Conservation (phyloP, 2,113 vertebrate species). For the Crotophaga sulcirostris region DNA sequence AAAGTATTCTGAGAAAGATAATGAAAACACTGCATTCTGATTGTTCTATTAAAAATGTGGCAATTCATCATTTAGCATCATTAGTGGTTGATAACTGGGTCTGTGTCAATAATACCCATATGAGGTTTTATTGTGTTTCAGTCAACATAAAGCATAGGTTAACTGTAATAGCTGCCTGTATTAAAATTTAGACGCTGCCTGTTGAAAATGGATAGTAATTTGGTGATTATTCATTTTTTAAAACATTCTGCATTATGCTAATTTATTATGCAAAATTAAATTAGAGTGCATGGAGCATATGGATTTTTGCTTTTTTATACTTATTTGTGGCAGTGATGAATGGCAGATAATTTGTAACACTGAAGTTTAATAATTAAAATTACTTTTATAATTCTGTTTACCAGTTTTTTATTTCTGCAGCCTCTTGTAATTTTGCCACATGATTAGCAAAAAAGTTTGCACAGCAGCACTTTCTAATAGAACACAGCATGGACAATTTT, state of each 20-base stretch:
- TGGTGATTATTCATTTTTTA: slow-evolving; percentile 60
- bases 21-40: slow-evolving; percentile 42
- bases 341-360: slow-evolving; percentile 65
- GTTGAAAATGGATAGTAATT: slow-evolving; percentile 40
- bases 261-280: slow-evolving; percentile 64
- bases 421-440: slow-evolving; percentile 68
- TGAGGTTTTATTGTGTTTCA: slow-evolving; percentile 44
- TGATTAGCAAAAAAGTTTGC: slow-evolving; percentile 77
- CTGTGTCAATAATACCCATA: slow-evolving; percentile 11
- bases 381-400: slow-evolving; percentile 76
- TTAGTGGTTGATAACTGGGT: slow-evolving; percentile 42
- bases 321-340: slow-evolving; percentile 65
- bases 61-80: slow-evolving; percentile 66
- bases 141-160: slow-evolving; percentile 36
- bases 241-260: slow-evolving; percentile 37
- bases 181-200: slow-evolving; percentile 46
- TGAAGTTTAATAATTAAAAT: slow-evolving; percentile 76
- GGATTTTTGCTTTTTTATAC: slow-evolving; percentile 36
- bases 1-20: slow-evolving; percentile 37
- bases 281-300: slow-evolving; percentile 27
- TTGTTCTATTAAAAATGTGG: slow-evolving; percentile 57
- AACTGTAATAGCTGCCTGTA: slow-evolving; percentile 7
- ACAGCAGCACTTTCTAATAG: slow-evolving; percentile 83
- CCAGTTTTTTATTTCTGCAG: slow-evolving; percentile 61
- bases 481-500: slow-evolving; percentile 83